Base-by-base conservation (phyloP, 2,888 invertebrate genomes). In the Alitta virens region DNA sequence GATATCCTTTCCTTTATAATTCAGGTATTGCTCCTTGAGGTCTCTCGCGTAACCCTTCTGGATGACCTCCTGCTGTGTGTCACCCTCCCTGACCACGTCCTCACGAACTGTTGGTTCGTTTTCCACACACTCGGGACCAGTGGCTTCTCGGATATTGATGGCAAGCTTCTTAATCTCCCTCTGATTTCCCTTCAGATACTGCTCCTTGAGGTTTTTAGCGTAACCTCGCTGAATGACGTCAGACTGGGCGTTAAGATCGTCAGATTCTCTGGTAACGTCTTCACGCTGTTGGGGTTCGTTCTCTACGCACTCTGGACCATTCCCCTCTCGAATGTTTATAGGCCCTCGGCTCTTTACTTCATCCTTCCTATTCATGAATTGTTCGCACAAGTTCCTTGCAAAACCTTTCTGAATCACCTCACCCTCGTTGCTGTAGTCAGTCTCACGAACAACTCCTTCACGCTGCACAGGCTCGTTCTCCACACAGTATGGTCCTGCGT, bases 391-490 rank as follows among this genome's bases (percentile, higher is more conserved):
- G 49, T 54, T 43, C 54, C 43, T 53, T n/a, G 58, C 46, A 38
- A 21, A 42, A 21, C 59, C 63, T n/a, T 52, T 27, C 14, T 43
- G 21, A 1, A 53, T 21, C 18, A 49, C 55, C 16, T 49, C 40
- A n/a, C 40, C 33, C 1, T 24, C 46, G 24, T 24, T 21, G n/a
- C 53, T 33, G 50, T 27, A 26, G 42, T 53, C 52, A 53, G 33
- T 18, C 33, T 27, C 53, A 25, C 62, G 43, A 18, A 60, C 59
- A 2, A 69, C 69, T 21, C 58, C 66, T 14, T 62, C 59, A 12
- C 55, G 60, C 33, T 55, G 33, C 16, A 49, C 38, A 1, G 70
- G 70, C 27, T 68, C 68, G 57, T 70, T 70, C 52, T 70, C 70
- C 38, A 21, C 49, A n/a, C 49, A 21, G 7, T n/a, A 5, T 3